phyloP scores from a whole-genome alignment of 2,888 invertebrate species.

The Imbricaverruca yamaguchii region DNA sequence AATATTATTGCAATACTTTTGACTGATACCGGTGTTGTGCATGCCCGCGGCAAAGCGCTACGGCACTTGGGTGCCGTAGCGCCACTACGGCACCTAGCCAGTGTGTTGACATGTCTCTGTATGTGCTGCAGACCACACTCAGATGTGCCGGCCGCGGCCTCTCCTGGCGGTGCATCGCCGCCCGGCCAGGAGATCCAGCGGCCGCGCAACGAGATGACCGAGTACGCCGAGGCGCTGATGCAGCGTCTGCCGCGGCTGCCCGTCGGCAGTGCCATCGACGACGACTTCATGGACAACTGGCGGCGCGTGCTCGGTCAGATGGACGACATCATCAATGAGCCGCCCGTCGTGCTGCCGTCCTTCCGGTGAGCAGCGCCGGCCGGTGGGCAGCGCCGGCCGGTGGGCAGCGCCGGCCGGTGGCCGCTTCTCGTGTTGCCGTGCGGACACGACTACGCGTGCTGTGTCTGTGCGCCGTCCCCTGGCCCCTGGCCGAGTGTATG shows the following conservation, averaged over 20 bases:
- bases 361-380: not conserved
- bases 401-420: too few species aligned
- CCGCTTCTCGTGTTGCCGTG: too few species aligned
- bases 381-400: too few species aligned
- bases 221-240: not conserved
- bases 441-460: too few species aligned
- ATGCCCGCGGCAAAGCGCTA: too few species aligned
- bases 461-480: too few species aligned
- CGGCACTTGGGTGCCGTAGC: too few species aligned
- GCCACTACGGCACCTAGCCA: too few species aligned
- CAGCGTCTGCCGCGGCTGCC: not conserved
- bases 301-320: conserved; percentile 38
- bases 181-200: not conserved
- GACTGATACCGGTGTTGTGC: too few species aligned
- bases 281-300: not conserved
- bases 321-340: conserved; percentile 37
- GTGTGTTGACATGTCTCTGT: too few species aligned
- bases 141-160: not conserved
- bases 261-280: not conserved
- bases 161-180: not conserved
- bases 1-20: too few species aligned
- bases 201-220: conserved; percentile 16
- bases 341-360: conserved; percentile 37
- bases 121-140: not conserved
- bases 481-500: too few species aligned